Percentiles rank a stretch among this genome's conserved stretches.
These are phyloP conservation scores for Eulithis prunata DNA, from an alignment of 2,888 invertebrate genomes.

Conservation along the genomic window DNA sequence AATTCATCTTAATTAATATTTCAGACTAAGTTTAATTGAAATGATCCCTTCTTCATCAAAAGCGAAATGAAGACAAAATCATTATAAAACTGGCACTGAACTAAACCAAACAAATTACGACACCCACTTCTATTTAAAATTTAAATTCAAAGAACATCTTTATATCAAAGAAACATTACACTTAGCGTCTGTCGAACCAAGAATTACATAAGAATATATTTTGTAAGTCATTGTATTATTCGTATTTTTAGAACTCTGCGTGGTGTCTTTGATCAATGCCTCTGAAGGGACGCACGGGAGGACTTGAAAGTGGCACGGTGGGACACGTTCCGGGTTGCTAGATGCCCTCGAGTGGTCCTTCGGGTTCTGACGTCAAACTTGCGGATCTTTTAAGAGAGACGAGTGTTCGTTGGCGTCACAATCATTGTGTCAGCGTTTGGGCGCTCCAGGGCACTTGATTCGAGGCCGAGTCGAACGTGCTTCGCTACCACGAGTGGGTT, in stretches of 20 bases:
- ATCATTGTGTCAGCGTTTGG: slow-evolving; percentile 70
- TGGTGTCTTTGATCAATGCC: slow-evolving; percentile 64
- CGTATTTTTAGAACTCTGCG: slow-evolving; percentile 21
- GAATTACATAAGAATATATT: slow-evolving; percentile 47
- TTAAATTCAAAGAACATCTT: slow-evolving; percentile 56
- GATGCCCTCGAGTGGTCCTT: slow-evolving; percentile 53
- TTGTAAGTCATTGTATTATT: slow-evolving; percentile 45
- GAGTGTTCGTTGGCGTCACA: slow-evolving; percentile 61
- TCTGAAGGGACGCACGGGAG: slow-evolving; percentile 48
- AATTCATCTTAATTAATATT: slow-evolving; percentile 34
- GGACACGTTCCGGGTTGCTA: slow-evolving; percentile 59
- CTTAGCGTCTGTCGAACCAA: slow-evolving; percentile 55
- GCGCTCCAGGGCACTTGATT: slow-evolving; percentile 57
- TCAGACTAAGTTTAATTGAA: slow-evolving; percentile 28
- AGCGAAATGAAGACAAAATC: slow-evolving; percentile 37
- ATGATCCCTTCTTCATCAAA: slow-evolving; percentile 30
- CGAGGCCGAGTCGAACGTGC: slow-evolving; percentile 54
- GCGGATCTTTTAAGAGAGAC: slow-evolving; percentile 59
- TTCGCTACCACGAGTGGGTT: slow-evolving; percentile 45
- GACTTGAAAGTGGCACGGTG: slow-evolving; percentile 54
- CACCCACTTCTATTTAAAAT: slow-evolving; percentile 51
- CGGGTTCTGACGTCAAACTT: slow-evolving; percentile 63
- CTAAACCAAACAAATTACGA: slow-evolving; percentile 54
- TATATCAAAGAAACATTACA: slow-evolving; percentile 60
- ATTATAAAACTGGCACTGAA: slow-evolving; percentile 37